Evolutionary conservation across 2,888 invertebrate species (phyloP), one percentile per base, ranked within the genome.

Genomic region (Lamellibrachia columna): DNA sequence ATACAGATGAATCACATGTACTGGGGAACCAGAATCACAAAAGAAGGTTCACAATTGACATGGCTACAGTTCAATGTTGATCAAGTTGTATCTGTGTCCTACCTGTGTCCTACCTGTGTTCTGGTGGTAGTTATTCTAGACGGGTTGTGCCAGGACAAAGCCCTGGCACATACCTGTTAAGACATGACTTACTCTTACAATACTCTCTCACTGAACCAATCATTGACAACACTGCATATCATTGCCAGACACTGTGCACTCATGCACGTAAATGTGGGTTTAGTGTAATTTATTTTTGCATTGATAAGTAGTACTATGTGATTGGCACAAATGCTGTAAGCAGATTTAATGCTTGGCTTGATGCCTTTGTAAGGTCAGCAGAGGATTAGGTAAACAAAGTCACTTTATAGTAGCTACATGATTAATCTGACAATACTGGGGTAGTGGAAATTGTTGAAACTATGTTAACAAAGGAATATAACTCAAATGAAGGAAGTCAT

Each of bases 261-360:
- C 75, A 75, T 15, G 75, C 75, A 75, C 22, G 75, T n/a, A 75
- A 75, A 0, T 3, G 75, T 75, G 22, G 22, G n/a, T 75, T 75
- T 75, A 75, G 75, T 75, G 75, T 15, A 22, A 75, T 75, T 75
- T 75, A 75, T 75, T 75, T 75, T 75, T 75, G 75, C n/a, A n/a
- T 75, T 75, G 22, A 2, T 75, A 75, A 75, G 75, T 75, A 75
- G 22, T 15, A 75, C 75, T 75, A 75, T 75, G 75, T 75, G 22
- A 75, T 6, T 22, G 75, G 11, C 11, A 75, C 75, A 75, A 75
- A 75, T 15, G 75, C 75, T 22, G 75, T 75, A 75, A 75, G 75
- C 75, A 75, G 75, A 75, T 6, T 75, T 75, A 22, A 7, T 75
- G 75, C 0, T n/a, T 75, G 75, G 22, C 22, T 22, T n/a, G 6